Evolutionary conservation across 2,888 invertebrate species (phyloP), one percentile per base, ranked within the genome.

Genomic region (Heliconius cydno): DNA sequence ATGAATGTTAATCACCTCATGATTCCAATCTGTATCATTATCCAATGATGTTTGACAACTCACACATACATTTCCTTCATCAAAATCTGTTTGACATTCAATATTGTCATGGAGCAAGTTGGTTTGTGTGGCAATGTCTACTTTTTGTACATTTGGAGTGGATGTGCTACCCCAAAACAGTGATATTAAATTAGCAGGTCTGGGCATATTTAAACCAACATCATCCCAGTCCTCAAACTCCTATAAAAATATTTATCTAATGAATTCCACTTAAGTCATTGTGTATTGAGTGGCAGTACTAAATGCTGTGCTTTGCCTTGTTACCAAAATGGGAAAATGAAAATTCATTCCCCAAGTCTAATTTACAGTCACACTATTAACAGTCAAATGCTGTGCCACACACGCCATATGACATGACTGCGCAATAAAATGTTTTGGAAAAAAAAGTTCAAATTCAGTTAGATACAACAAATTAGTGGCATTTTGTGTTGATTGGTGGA

Each of bases 221-320:
- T 98, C 98, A 90, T 98, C 98, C 98, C 98, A 98, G 88, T 98
- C 98, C 92, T 98, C 98, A 94, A 98, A 98, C 91, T 98, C 98
- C 96, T 97, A 85, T 57, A 74, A 65, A 28, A 74, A 73, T 28
- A 65, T 65, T 28, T 28, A 28, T 65, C 28, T 65, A 52, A 19
- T 15, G 4, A 65, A 28, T 65, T 28, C 15, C 38, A 15, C 13
- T 25, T 34, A 7, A 52, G 52, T 22, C 3, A 60, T n/a, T 60
- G 60, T 60, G n/a, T 60, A n/a, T 22, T 60, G 10, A n/a, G n/a
- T 60, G n/a, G n/a, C n/a, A 60, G 3, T 3, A 57, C n/a, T 10
- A 22, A 52, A 60, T n/a, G 10, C 57, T n/a, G n/a, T 3, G 10
- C 10, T 10, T 57, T 60, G 22, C 22, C 9, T 57, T 3, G 22